Base-by-base conservation (phyloP, 2,113 vertebrate genomes). In the Psittacara wagleri region DNA sequence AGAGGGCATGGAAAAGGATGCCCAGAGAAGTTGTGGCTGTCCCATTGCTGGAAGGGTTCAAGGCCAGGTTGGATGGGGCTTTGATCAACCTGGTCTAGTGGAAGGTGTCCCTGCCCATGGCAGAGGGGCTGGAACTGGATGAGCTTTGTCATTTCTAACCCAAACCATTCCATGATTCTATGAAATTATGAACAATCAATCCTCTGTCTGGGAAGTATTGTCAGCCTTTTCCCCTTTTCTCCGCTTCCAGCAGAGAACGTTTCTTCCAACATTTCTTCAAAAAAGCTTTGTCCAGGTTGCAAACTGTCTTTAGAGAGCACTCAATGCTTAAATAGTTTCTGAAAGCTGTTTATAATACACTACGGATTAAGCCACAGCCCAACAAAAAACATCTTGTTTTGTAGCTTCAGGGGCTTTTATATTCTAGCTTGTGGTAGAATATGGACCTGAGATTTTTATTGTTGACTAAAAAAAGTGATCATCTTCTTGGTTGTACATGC, bases 341-440 rank as follows among this genome's bases (percentile, higher is more conserved):
- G 72, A 86, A 72, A 92, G 43, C 17, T 39, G 10, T 49, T 79
- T 88, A 29, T 69, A 55, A 24, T n/a, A 55, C 1, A 0, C n/a
- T 54, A 23, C 3, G 22, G 49, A 41, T 74, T 31, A 82, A 91
- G 22, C 33, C 1, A 7, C 7, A 74, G 54, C 43, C 31, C 80
- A 54, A 86, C 10, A 44, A 43, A 31, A 92, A 43, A 20, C 7
- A 37, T 0, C 24, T 61, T 67, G 13, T 48, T 85, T 91, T 73
- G 37, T 79, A 66, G 62, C 20, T 49, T 61, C 2, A 5, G 13
- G 11, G 1, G 1, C 0, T 2, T 8, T 55, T 43, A 1, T 61
- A 19, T 68, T 39, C 57, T 46, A 24, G 9, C 28, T 44, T 62
- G 19, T 44, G 33, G 23, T 87, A 79, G 72, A 84, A 51, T 8